Evolutionary conservation across 2,888 invertebrate species (phyloP).

Genomic region (Biston betularia): DNA sequence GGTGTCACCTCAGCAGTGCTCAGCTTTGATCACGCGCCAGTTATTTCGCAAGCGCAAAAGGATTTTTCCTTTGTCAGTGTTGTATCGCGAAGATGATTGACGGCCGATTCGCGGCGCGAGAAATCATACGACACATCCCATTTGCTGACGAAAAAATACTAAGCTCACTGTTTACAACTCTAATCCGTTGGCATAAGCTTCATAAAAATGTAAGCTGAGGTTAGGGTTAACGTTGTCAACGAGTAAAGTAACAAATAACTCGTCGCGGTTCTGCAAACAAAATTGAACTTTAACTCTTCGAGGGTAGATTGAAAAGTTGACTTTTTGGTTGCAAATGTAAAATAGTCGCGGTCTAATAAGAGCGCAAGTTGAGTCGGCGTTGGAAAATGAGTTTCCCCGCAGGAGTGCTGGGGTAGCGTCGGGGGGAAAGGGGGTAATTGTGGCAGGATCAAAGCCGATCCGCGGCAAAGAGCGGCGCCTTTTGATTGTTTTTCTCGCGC

Average conservation of each 20-base stretch:
- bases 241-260: slow-evolving; percentile 44
- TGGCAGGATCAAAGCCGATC: slow-evolving; percentile 75
- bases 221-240: slow-evolving; percentile 40
- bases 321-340: slow-evolving; percentile 26
- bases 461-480: slow-evolving; percentile 70
- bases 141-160: slow-evolving; percentile 19
- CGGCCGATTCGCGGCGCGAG: slow-evolving; percentile 77
- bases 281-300: slow-evolving; percentile 45
- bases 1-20: slow-evolving; percentile 61
- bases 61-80: slow-evolving; percentile 83
- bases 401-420: slow-evolving; percentile 50
- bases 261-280: slow-evolving; percentile 33
- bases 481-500: slow-evolving; percentile 81
- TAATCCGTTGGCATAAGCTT: slow-evolving; percentile 35
- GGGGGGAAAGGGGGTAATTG: slow-evolving; percentile 69
- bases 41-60: slow-evolving; percentile 71
- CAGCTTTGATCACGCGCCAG: slow-evolving; percentile 78
- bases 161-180: slow-evolving; percentile 37
- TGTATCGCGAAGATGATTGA: slow-evolving; percentile 80
- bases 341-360: slow-evolving; percentile 72
- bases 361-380: slow-evolving; percentile 76
- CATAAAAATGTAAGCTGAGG: slow-evolving; percentile 1
- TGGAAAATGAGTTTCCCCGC: slow-evolving; percentile 84
- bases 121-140: slow-evolving; percentile 55
- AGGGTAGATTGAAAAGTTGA: not conserved